Percentiles rank a stretch among this genome's conserved stretches.
Conservation (phyloP, 1,140 invertebrate genomes). For the Diachasmimorpha longicaudata region DNA sequence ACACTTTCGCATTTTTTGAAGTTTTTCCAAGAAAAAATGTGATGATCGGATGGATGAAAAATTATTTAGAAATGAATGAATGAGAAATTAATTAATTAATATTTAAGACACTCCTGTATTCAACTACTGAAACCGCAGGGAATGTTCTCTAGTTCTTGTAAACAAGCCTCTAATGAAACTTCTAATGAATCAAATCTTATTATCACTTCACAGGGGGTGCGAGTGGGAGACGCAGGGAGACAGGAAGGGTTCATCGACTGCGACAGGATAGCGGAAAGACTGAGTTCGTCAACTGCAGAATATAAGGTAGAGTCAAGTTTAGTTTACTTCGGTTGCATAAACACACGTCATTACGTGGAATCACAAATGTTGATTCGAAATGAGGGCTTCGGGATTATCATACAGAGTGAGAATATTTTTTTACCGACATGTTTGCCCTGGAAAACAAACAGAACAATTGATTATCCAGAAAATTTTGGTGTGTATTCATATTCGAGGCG, state of each 20-base stretch:
- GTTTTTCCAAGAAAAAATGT: no score
- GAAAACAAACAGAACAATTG: no score
- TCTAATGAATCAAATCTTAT: slow-evolving; percentile 55
- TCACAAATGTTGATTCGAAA: slow-evolving; percentile 32
- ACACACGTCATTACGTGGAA: slow-evolving; percentile 47
- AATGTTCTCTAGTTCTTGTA: slow-evolving; percentile 34
- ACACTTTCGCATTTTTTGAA: no score
- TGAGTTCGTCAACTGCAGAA: slow-evolving; percentile 41
- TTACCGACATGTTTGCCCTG: no score
- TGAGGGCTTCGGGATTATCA: no score
- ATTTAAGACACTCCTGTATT: neutral
- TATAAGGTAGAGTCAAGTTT: no score
- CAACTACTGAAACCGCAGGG: neutral
- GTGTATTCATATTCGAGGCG: no score
- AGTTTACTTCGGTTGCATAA: slow-evolving; percentile 49
- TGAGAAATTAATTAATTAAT: neutral
- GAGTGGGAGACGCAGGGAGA: slow-evolving; percentile 26
- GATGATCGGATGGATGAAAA: no score
- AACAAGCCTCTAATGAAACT: slow-evolving; percentile 54
- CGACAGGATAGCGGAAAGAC: no score
- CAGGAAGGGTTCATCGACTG: neutral
- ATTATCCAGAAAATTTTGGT: no score
- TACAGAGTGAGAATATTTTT: no score
- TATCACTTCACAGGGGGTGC: slow-evolving; percentile 44
- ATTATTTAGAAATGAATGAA: no score